A percentile compares a stretch with the other conserved stretches of the same genome.
Evolutionary conservation across 2,888 invertebrate genomes (phyloP).

Genomic region (Hydroisotoma schaefferi): DNA sequence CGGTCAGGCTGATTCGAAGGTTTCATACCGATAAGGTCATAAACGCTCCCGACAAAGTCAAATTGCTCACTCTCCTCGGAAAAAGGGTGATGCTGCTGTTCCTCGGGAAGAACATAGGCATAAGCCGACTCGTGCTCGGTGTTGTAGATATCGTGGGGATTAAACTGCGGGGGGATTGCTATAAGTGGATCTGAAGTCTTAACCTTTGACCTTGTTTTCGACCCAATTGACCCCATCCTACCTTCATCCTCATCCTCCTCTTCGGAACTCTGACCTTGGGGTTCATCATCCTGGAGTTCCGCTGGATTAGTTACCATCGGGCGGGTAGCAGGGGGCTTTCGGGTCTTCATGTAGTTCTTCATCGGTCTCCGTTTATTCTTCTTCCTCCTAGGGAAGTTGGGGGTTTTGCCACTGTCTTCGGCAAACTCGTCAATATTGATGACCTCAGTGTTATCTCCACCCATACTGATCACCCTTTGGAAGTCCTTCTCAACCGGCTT

Average conservation of each 20-base stretch:
- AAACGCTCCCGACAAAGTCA: too few species aligned
- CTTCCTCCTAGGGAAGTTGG: conserved; percentile 22
- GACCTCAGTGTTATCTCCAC: conserved; percentile 18
- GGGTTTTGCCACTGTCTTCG: conserved; percentile 20
- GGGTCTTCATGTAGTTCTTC: neutral
- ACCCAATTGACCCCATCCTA: too few species aligned
- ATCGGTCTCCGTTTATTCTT: neutral
- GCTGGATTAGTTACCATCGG: neutral
- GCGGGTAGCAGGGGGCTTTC: neutral
- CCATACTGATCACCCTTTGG: conserved; percentile 13
- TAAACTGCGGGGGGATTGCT: too few species aligned
- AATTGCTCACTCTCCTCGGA: too few species aligned
- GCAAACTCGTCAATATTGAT: conserved; percentile 29
- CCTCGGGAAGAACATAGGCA: too few species aligned
- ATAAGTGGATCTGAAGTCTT: neutral
- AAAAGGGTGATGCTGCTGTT: too few species aligned
- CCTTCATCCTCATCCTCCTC: conserved; percentile 13
- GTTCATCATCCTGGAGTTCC: neutral
- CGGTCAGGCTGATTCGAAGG: too few species aligned
- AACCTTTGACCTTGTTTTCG: too few species aligned
- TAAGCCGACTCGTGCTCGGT: too few species aligned
- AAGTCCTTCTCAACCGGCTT: conserved; percentile 17
- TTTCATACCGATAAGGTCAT: too few species aligned
- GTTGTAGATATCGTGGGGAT: too few species aligned
- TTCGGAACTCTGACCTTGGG: conserved; percentile 11